Percentiles rank a stretch among this genome's conserved stretches.
Conservation (phyloP, 2,113 vertebrate species). For the Lamprotornis superbus region DNA sequence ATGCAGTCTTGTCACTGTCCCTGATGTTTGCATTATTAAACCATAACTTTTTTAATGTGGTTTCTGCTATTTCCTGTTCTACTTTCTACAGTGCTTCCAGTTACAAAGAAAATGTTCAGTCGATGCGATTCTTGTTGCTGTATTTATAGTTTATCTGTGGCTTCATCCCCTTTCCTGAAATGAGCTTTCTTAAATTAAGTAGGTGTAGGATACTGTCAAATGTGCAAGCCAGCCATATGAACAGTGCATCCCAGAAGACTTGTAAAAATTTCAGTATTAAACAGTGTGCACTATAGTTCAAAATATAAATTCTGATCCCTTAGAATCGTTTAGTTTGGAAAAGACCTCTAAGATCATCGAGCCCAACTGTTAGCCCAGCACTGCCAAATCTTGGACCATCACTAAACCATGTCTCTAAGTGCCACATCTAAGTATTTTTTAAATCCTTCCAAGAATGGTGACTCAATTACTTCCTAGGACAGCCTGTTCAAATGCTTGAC, state of each 20-base stretch:
- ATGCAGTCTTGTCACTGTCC: neutral
- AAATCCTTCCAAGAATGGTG: neutral
- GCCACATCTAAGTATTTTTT: neutral
- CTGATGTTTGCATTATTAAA: neutral
- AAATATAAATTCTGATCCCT: neutral
- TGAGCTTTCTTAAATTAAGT: neutral
- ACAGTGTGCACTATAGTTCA: neutral
- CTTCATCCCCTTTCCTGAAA: neutral
- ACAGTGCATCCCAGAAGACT: neutral
- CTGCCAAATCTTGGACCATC: neutral
- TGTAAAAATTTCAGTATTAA: neutral
- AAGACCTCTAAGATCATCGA: neutral
- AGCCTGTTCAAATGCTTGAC: neutral
- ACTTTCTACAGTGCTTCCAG: neutral
- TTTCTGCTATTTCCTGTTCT: neutral
- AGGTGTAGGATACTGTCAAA: neutral
- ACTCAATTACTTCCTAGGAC: neutral
- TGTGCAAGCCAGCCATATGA: neutral
- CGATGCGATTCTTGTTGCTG: neutral
- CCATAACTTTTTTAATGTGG: neutral
- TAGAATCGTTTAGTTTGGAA: neutral
- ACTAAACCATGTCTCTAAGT: neutral
- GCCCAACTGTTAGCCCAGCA: neutral
- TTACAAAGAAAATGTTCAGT: neutral
- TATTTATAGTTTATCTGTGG: neutral